phyloP scores from a whole-genome alignment of 1,140 invertebrate species.

The Drosophila paulistorum region DNA sequence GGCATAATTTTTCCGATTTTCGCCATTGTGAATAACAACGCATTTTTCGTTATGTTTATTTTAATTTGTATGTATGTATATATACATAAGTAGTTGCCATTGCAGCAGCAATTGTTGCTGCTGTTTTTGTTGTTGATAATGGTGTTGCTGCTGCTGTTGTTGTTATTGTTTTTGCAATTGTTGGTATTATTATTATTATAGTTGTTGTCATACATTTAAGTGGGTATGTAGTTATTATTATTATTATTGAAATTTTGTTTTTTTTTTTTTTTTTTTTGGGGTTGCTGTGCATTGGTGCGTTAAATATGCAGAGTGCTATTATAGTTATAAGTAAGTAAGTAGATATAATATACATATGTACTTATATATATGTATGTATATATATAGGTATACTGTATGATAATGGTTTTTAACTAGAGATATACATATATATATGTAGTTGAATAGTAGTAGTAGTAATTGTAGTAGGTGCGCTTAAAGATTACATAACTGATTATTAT shows the following conservation, averaged over 20 bases:
- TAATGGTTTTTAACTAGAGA: too few species aligned
- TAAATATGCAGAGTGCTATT: conserved; percentile 70
- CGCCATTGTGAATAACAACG: conserved; percentile 14
- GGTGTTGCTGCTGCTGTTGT: too few species aligned
- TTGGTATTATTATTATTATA: too few species aligned
- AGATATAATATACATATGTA: conserved; percentile 28
- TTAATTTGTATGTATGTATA: conserved; percentile 35
- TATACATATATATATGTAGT: conserved; percentile 34
- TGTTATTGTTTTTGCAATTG: too few species aligned
- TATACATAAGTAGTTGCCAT: conserved; percentile 15
- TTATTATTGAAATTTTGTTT: conserved; percentile 20
- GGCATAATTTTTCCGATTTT: conserved; percentile 36
- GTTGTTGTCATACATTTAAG: conserved; percentile 12
- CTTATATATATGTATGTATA: conserved; percentile 11
- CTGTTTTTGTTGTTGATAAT: too few species aligned
- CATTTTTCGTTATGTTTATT: conserved; percentile 44
- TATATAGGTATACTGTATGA: too few species aligned
- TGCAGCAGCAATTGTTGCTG: conserved; percentile 32
- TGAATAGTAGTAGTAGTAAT: conserved; percentile 29
- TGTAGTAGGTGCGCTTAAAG: conserved; percentile 43
- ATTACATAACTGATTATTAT: conserved; percentile 39
- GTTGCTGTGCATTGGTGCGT: conserved; percentile 63
- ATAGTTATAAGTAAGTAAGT: conserved; percentile 36
- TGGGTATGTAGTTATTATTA: conserved; percentile 5
- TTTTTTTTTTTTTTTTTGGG: neutral